Percentiles rank a stretch among this genome's conserved stretches.
These are phyloP conservation scores for Leptodactylus fallax DNA, from an alignment of 2,797 vertebrate genomes.

Conservation along the genomic window DNA sequence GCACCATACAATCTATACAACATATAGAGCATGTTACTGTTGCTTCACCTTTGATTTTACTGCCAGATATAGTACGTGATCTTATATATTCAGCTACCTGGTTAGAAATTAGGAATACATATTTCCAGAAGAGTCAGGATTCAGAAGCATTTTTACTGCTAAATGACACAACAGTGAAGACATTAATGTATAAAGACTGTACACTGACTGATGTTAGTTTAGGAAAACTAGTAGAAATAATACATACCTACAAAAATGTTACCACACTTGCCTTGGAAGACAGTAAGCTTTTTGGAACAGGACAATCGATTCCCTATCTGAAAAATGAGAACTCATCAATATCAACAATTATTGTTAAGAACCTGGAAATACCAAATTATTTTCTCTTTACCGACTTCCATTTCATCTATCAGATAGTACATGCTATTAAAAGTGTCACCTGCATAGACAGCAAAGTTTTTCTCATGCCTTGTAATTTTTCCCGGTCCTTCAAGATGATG, in stretches of 20 bases:
- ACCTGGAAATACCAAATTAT: slow-evolving; percentile 69
- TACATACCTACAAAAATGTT: slow-evolving; percentile 61
- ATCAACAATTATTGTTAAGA: slow-evolving; percentile 66
- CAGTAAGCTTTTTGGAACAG: slow-evolving; percentile 69
- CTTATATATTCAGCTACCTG: slow-evolving; percentile 66
- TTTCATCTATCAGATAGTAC: slow-evolving; percentile 54
- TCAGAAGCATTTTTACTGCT: slow-evolving; percentile 27
- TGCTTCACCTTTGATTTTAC: slow-evolving; percentile 22
- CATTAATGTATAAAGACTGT: slow-evolving; percentile 69
- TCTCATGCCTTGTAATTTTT: slow-evolving; percentile 74
- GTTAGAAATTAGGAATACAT: slow-evolving; percentile 71
- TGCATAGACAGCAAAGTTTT: slow-evolving; percentile 75
- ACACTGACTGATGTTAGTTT: slow-evolving; percentile 54
- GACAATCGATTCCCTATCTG: neutral
- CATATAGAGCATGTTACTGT: slow-evolving; percentile 69
- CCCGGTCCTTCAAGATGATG: slow-evolving; percentile 69
- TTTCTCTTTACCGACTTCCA: slow-evolving; percentile 72
- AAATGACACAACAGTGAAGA: slow-evolving; percentile 43
- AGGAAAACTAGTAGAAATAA: slow-evolving; percentile 7
- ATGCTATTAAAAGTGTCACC: slow-evolving; percentile 69
- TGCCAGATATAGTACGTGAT: slow-evolving; percentile 72
- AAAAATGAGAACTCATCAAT: slow-evolving; percentile 44
- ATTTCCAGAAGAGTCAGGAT: neutral
- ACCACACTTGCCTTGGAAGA: slow-evolving; percentile 68
- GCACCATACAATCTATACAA: slow-evolving; percentile 69